Evolutionary conservation across 92 coral and sea anemone species (phyloP).

Genomic region (Metridium senile): DNA sequence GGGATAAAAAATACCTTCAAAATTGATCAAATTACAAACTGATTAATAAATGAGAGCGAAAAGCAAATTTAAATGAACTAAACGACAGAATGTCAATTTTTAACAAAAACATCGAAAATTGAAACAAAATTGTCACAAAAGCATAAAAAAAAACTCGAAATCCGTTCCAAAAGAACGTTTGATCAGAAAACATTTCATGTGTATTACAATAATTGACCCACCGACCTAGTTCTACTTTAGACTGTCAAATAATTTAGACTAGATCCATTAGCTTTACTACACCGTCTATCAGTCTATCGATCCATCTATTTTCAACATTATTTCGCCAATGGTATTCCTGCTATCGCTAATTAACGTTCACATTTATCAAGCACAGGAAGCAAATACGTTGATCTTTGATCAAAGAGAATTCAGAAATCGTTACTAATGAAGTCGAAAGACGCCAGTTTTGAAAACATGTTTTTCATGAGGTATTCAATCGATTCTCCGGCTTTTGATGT

Average conservation of each 20-base stretch:
- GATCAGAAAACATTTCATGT: too few relatives aligned
- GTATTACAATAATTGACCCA: background rate
- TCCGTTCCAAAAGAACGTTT: background rate
- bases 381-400: background rate
- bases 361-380: conserved; percentile 6
- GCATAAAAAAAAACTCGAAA: background rate
- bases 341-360: background rate
- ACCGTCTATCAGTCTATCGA: background rate
- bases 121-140: background rate
- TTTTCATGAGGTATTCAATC: background rate
- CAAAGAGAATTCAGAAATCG: background rate
- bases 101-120: background rate
- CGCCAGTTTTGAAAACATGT: background rate
- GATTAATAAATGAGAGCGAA: too few relatives aligned
- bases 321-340: background rate
- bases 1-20: too few relatives aligned
- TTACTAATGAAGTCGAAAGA: conserved; percentile 1
- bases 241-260: conserved; percentile 3
- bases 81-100: too few relatives aligned
- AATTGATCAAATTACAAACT: too few relatives aligned
- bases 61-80: too few relatives aligned
- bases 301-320: background rate
- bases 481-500: background rate
- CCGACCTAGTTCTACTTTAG: background rate
- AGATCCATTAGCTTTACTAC: background rate